Evolutionary conservation across 2,888 invertebrate genomes (phyloP), one percentile per base, ranked within the genome.

Genomic region (Theretra japonica): DNA sequence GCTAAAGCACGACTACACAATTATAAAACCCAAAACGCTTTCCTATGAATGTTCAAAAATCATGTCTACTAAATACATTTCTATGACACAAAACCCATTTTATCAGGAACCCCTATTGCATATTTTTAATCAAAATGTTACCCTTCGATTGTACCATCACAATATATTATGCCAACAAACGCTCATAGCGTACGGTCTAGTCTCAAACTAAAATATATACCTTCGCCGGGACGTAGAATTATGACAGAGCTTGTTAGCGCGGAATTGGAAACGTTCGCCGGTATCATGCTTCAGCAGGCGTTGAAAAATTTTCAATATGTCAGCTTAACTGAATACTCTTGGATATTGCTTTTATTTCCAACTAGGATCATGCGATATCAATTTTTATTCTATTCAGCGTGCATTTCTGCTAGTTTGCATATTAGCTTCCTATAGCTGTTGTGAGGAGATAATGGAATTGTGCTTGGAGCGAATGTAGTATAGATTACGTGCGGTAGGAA

Each of bases 301-400:
- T 75, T 76, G 75, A 81, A 81, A 77, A 71, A 69, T 79, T 77
- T 79, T 74, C 79, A 82, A 82, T 82, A 79, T 77, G 69, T 75
- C 74, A 76, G 74, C 70, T 75, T 78, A 75, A 74, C 74, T 74
- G 65, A 77, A 76, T 76, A 76, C 69, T 72, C 30, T 77, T 71
- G 76, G 77, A 77, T 77, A 73, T 75, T 72, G 73, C 70, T 78
- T 76, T 75, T 79, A 75, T 79, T 78, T 74, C 68, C 72, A 69
- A 72, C 57, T 69, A 71, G 72, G 7, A 65, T 65, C 77, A 75
- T 72, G 70, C 57, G 72, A 73, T 74, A 77, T 73, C 73, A 75
- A 75, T 73, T 81, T 76, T 81, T 75, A 59, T 75, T 70, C 73
- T 70, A 74, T 62, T 62, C 41, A n/a, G n/a, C 21, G 21, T 23